Conservation (phyloP, 2,113 vertebrate species). For the Grus americana region DNA sequence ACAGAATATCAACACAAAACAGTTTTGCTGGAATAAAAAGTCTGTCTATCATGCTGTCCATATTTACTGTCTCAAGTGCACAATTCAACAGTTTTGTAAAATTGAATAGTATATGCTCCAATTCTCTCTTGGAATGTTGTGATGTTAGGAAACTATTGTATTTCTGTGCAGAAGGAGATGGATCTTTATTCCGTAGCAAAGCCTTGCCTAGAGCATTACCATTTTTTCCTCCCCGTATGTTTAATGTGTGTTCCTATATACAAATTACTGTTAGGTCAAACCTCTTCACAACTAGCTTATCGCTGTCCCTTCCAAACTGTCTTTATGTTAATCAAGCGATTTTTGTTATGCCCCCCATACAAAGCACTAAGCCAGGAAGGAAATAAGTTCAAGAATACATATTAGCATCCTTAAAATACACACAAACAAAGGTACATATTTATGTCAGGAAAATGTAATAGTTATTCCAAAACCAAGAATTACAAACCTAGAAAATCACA, state of each 20-base stretch:
- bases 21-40: constrained; percentile 47
- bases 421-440: not conserved
- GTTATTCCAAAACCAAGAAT: not conserved
- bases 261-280: not conserved
- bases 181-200: constrained; percentile 32
- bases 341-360: not conserved
- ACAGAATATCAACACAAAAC: constrained; percentile 13
- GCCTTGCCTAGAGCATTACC: constrained; percentile 9
- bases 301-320: not conserved
- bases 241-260: constrained; percentile 17
- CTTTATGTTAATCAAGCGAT: not conserved
- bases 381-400: not conserved
- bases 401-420: not conserved
- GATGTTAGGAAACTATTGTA: constrained; percentile 25
- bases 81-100: constrained; percentile 65
- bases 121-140: constrained; percentile 57
- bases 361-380: not conserved
- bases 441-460: not conserved
- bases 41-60: constrained; percentile 47
- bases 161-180: constrained; percentile 45
- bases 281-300: not conserved
- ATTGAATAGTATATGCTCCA: constrained; percentile 58
- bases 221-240: constrained; percentile 20
- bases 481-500: not conserved
- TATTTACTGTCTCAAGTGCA: constrained; percentile 51